Base-by-base conservation (phyloP, 2,113 vertebrate genomes). In the Barnardius zonarius region DNA sequence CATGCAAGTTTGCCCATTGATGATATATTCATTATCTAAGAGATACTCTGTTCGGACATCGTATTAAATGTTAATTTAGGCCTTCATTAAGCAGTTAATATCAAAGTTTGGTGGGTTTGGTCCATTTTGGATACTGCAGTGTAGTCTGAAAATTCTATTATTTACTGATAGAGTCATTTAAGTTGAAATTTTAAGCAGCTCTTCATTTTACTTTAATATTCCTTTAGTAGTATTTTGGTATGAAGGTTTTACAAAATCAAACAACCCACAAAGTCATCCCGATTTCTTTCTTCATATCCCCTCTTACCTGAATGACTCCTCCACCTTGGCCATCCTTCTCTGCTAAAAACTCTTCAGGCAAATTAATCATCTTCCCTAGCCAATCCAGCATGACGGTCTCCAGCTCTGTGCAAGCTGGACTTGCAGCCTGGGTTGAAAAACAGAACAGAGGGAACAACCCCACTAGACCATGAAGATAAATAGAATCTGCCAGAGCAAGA, bases 341-440 rank as follows among this genome's bases (percentile, higher is more conserved):
- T 14, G 99, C 98, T 93, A 99, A 91, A 96, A 99, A 99, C 4
- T 97, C 96, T n/a, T 98, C 98, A 1, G 99, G 99, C 75, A 99
- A 98, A 44, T 98, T 95, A 72, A 99, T 94, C 98, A 99, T 99
- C 97, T 99, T 99, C 18, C 98, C 99, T 14, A 99, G 97, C 99
- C 99, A 99, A 88, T 99, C 99, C 93, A 99, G 88, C 99, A 99
- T 99, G 91, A 99, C 98, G 0, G 98, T 99, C 97, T 99, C 99
- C 87, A 99, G 97, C 95, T 99, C 99, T 1, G 99, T 99, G 95
- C 99, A 99, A 14, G 99, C 99, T 1, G 99, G 99, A 74, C 99
- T 99, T 37, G 99, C 97, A 17, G 99, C 98, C 99, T 99, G 72
- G 6, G 33, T 90, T 49, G 28, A 64, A 83, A 91, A 86, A 88